Evolutionary conservation across 2,888 invertebrate species (phyloP).

Genomic region (Scotopteryx bipunctaria): DNA sequence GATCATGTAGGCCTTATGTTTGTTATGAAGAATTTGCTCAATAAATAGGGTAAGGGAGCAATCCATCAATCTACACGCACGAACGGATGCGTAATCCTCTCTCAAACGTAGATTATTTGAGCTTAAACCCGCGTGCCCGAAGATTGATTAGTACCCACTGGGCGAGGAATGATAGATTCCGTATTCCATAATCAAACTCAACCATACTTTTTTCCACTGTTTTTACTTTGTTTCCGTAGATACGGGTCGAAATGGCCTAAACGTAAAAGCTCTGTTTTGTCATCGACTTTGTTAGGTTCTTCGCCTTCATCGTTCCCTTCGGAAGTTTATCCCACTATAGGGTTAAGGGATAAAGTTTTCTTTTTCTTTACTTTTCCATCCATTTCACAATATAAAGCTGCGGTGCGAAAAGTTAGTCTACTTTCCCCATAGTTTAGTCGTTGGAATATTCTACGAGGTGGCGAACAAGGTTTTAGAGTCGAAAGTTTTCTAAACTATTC

Average conservation of each 20-base stretch:
- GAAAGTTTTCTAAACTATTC: slow-evolving; percentile 4
- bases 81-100: slow-evolving; percentile 26
- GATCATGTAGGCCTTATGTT: background rate
- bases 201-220: background rate
- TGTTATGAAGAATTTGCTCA: slow-evolving; percentile 7
- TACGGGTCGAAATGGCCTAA: background rate
- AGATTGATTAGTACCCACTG: slow-evolving; percentile 32
- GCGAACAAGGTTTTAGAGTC: slow-evolving; percentile 6
- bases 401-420: slow-evolving; percentile 2
- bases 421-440: slow-evolving; percentile 9
- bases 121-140: slow-evolving; percentile 20
- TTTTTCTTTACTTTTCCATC: slow-evolving; percentile 3
- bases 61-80: slow-evolving; percentile 31
- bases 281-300: background rate
- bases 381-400: background rate
- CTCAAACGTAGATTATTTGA: slow-evolving; percentile 25
- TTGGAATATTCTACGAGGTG: slow-evolving; percentile 4
- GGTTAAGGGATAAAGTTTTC: slow-evolving; percentile 6
- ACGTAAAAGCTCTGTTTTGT: background rate
- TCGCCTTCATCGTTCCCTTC: background rate
- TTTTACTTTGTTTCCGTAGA: background rate
- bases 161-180: slow-evolving; percentile 15
- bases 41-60: slow-evolving; percentile 18
- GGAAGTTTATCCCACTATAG: background rate
- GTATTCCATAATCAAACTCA: slow-evolving; percentile 8